These are phyloP conservation scores for Chondrosia reniformis DNA, from an alignment of 37 sponge, comb jelly and placozoan species.

Conservation along the genomic window DNA sequence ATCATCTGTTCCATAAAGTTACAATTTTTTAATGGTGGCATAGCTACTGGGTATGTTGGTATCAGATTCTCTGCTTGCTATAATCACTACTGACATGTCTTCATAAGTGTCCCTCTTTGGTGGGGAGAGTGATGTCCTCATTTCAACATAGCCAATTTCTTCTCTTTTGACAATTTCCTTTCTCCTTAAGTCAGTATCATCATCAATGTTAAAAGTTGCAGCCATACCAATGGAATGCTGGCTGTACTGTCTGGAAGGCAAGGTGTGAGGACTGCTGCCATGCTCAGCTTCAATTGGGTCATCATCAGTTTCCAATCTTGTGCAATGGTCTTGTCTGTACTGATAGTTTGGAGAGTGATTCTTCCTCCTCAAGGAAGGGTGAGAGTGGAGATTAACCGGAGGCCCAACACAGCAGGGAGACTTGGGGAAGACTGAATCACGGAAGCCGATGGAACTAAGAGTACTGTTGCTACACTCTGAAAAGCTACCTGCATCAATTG, in stretches of 20 bases:
- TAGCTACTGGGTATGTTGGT: too few relatives aligned
- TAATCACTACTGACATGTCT: too few relatives aligned
- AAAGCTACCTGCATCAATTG: background rate
- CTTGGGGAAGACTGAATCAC: background rate
- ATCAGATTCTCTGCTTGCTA: too few relatives aligned
- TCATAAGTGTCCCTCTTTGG: too few relatives aligned
- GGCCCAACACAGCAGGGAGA: background rate
- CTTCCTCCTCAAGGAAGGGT: constrained; percentile 1
- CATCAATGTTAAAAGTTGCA: too few relatives aligned
- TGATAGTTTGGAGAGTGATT: background rate
- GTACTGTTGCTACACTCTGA: background rate
- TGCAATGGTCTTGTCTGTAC: too few relatives aligned
- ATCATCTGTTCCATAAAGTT: too few relatives aligned
- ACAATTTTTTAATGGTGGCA: too few relatives aligned
- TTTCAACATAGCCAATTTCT: too few relatives aligned
- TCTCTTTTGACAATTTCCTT: too few relatives aligned
- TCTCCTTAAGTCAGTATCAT: too few relatives aligned
- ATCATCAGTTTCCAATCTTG: background rate
- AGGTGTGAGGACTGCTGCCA: background rate
- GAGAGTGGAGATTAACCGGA: background rate
- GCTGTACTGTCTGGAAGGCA: background rate
- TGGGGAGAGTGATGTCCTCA: too few relatives aligned
- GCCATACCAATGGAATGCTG: background rate
- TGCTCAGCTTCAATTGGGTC: background rate
- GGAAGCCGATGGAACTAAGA: background rate